Base-by-base conservation (phyloP, 2,113 vertebrate genomes). In the Terrapene triunguis region DNA sequence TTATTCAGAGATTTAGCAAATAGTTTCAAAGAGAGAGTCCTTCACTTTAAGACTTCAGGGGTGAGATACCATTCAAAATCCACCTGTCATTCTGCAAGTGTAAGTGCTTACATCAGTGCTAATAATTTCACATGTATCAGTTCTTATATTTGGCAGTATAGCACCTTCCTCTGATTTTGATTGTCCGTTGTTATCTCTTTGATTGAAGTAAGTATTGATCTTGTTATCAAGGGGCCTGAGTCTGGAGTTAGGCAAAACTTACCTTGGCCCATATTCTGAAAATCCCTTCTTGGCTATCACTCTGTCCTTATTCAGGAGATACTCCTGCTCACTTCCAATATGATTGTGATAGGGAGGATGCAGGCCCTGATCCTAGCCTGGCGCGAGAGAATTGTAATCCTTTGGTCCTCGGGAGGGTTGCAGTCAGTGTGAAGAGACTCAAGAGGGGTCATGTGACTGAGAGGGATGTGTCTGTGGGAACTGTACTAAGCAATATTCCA, bases 21-120 rank as follows among this genome's bases (percentile, higher is more conserved):
- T 7, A 0, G 11, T 93, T 93, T 89, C 88, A 72, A 78, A 97
- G 93, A 10, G 29, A 14, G n/a, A 55, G 59, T 84, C 88, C 81
- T 93, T 62, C 93, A 65, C 48, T 24, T 47, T n/a, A 88, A 74
- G 85, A 42, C 22, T 38, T 88, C 13, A 89, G 62, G 83, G 2
- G 3, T 44, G 72, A 27, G 59, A 13, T 21, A 22, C 29, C 25
- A 0, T 65, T 0, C 1, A 50, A 62, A 57, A 8, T 32, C 35
- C 10, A 47, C 50, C 44, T 53, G 50, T 4, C 35, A 79, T 53
- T 76, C 74, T 10, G 9, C 21, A 91, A 69, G 3, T 14, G 59
- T 44, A 85, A 76, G 3, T 1, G 0, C 21, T 53, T 50, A 0
- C 0, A 1, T 0, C 0, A 0, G 27, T 42, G 72, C 57, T 53